Evolutionary conservation across 2,888 invertebrate genomes (phyloP).

Genomic region (Euplagia quadripunctaria): DNA sequence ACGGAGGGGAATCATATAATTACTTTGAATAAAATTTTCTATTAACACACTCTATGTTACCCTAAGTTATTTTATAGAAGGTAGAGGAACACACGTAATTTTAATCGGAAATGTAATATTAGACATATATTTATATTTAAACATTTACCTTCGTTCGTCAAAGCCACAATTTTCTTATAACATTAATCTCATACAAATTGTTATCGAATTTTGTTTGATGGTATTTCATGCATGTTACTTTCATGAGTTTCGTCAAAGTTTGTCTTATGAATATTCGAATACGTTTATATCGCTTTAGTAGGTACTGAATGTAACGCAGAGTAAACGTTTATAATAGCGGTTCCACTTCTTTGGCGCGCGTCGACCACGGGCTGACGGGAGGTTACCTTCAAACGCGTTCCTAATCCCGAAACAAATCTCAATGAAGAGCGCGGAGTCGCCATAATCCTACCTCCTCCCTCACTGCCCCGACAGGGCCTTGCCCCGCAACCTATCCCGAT

Average conservation of each 20-base stretch:
- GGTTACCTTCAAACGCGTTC: conserved; percentile 82
- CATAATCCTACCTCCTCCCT: conserved; percentile 74
- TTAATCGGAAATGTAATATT: conserved; percentile 70
- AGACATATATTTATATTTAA: conserved; percentile 71
- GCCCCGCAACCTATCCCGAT: conserved; percentile 73
- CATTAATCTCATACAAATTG: conserved; percentile 71
- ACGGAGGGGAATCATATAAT: conserved; percentile 29
- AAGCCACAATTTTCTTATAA: conserved; percentile 63
- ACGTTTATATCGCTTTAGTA: conserved; percentile 73
- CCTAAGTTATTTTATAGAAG: conserved; percentile 37
- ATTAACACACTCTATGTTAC: conserved; percentile 38
- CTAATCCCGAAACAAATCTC: conserved; percentile 87
- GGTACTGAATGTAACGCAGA: conserved; percentile 57
- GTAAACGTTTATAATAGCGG: conserved; percentile 67
- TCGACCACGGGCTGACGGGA: conserved; percentile 68
- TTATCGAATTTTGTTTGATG: conserved; percentile 66
- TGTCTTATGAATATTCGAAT: conserved; percentile 74
- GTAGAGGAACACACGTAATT: conserved; percentile 57
- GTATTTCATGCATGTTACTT: conserved; percentile 70
- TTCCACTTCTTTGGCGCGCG: conserved; percentile 68
- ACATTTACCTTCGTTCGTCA: conserved; percentile 55
- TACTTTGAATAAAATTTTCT: conserved; percentile 29
- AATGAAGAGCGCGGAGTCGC: conserved; percentile 84
- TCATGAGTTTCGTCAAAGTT: conserved; percentile 69
- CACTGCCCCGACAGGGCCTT: conserved; percentile 51